Base-by-base conservation (phyloP, 1,140 invertebrate species). In the Adelges cooleyi region DNA sequence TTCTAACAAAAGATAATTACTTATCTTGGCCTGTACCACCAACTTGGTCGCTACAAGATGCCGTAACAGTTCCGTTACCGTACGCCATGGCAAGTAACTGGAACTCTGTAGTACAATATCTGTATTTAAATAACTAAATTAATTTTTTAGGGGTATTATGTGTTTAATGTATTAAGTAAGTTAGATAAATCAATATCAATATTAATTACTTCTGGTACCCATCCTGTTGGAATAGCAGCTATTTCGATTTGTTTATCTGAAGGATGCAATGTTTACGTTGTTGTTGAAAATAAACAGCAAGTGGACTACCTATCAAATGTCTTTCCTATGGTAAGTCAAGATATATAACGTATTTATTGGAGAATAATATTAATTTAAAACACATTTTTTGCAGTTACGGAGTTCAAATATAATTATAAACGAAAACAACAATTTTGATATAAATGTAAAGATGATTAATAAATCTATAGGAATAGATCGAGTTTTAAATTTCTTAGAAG, bases 1-100 rank as follows among this genome's bases (percentile, higher is more conserved):
- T 40, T 17, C 9, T 66, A 0, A 18, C 23, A 20, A 25, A 49
- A 9, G 65, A 66, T 10, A 11, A 29, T 0, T 0, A 17, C 10
- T 52, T 66, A 18, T 22, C 48, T 13, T 84, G 82, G 82, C 68
- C 75, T 38, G 71, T 83, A 36, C 82, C 81, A 4, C 68, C 74
- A 1, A 67, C 69, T 4, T 84, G 82, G 82, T 77, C 72, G 13
- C 66, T 81, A 20, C 77, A 78, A 59, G 79, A 83, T 56, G 82
- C 82, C 23, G 78, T 77, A 1, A 81, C 81, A 11, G 78, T 84
- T 17, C 81, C 82, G 22, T 51, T 75, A 4, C 53, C 74, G 8
- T 76, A 76, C 53, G 33, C 68, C 8, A 49, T 67, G 27, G 69
- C 69, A 38, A 69, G 42, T 51, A 54, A 33, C 29, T 11, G 11